Conservation (phyloP, 2,113 vertebrate genomes). For the Lamprologus tigripictilis region DNA sequence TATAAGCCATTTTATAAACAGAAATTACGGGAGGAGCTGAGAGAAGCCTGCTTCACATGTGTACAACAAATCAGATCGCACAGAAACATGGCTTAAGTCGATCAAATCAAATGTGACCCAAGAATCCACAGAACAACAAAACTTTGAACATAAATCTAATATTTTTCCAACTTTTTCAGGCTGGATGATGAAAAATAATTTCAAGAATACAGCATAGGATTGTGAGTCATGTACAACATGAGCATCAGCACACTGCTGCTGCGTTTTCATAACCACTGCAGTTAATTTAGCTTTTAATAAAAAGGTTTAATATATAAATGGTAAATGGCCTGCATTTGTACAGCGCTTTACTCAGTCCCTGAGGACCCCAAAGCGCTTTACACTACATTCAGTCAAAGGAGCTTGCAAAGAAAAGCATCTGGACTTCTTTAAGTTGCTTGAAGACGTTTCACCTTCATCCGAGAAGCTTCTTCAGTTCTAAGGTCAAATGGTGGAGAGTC, state of each 20-base stretch:
- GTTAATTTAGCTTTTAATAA: not conserved
- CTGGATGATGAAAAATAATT: not conserved
- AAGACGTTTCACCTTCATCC: no score
- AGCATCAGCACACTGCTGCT: not conserved
- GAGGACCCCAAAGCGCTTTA: no score
- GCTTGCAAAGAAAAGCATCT: no score
- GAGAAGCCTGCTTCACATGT: not conserved
- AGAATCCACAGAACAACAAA: not conserved
- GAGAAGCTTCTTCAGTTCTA: no score
- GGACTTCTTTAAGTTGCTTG: no score
- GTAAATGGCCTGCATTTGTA: no score
- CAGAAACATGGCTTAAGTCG: not conserved
- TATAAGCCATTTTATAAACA: not conserved
- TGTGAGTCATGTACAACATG: not conserved
- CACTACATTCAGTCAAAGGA: no score
- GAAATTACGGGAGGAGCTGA: not conserved
- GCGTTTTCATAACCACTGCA: not conserved
- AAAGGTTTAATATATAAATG: not conserved
- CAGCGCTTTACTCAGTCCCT: no score
- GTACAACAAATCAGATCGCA: not conserved
- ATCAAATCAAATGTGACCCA: not conserved
- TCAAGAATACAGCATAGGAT: fast-evolving
- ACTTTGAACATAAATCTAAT: not conserved
- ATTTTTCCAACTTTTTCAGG: not conserved
- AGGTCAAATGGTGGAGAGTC: no score